phyloP scores from a whole-genome alignment of 1,140 invertebrate genomes.

The Lethrus apterus region DNA sequence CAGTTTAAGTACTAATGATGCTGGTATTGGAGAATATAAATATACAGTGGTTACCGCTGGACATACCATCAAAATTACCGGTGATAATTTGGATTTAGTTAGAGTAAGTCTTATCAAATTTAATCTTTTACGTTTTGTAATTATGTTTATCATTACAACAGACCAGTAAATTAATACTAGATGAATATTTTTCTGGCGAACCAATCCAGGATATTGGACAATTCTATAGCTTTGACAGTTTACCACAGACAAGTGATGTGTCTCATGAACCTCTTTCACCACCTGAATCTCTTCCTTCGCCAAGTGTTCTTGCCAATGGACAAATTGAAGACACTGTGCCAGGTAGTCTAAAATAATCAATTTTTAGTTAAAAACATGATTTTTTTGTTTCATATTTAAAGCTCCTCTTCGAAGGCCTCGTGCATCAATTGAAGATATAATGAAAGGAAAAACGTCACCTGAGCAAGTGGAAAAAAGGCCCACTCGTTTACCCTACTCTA shows the following conservation, averaged over 20 bases:
- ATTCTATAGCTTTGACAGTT: slow-evolving; percentile 47
- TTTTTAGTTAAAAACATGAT: slow-evolving; percentile 6
- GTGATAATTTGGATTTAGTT: slow-evolving; percentile 73
- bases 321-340: slow-evolving; percentile 36
- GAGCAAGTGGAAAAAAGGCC: slow-evolving; percentile 9
- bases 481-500: slow-evolving; percentile 35
- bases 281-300: slow-evolving; percentile 32
- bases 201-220: slow-evolving; percentile 46
- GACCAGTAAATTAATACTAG: slow-evolving; percentile 77
- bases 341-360: slow-evolving; percentile 17
- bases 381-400: slow-evolving; percentile 7
- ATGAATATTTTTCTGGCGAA: slow-evolving; percentile 70
- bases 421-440: slow-evolving; percentile 32
- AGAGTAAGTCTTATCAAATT: slow-evolving; percentile 50
- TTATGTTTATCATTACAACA: slow-evolving; percentile 37
- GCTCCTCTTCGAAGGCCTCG: slow-evolving; percentile 30
- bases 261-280: slow-evolving; percentile 27
- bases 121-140: slow-evolving; percentile 7
- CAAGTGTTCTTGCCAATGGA: slow-evolving; percentile 30
- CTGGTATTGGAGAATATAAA: slow-evolving; percentile 75
- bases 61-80: slow-evolving; percentile 75
- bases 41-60: slow-evolving; percentile 75
- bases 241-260: slow-evolving; percentile 27
- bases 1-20: slow-evolving; percentile 76
- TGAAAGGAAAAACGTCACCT: slow-evolving; percentile 22